Conservation (phyloP, 2,113 vertebrate species). For the Chinchilla lanigera region DNA sequence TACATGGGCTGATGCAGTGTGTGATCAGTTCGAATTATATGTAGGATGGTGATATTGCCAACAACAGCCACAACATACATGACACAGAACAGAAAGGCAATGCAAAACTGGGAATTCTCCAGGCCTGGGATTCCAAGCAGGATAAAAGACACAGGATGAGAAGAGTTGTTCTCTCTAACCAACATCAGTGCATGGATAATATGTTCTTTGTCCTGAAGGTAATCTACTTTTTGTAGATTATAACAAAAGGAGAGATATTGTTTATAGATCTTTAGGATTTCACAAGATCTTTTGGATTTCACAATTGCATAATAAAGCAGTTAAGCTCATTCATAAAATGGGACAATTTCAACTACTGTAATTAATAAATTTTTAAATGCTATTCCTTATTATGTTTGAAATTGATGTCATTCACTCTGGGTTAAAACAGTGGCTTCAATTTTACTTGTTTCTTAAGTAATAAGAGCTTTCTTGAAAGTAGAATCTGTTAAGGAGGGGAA, state of each 20-base stretch:
- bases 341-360: not conserved
- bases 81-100: conserved; percentile 76
- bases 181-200: not conserved
- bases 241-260: not conserved
- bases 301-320: not conserved
- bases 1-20: conserved; percentile 79
- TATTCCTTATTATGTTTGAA: not conserved
- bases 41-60: conserved; percentile 74
- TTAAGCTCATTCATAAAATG: not conserved
- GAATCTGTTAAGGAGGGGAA: not conserved
- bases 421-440: not conserved
- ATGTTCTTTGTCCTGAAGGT: not conserved
- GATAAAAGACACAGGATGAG: conserved; percentile 61
- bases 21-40: conserved; percentile 50
- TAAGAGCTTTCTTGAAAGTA: not conserved
- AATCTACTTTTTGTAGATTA: not conserved
- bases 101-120: conserved; percentile 70
- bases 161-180: not conserved
- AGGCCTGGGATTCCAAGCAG: conserved; percentile 76
- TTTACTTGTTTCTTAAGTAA: not conserved
- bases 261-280: not conserved
- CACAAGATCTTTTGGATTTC: not conserved
- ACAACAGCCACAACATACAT: conserved; percentile 60
- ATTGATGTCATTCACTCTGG: not conserved
- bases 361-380: not conserved